Evolutionary conservation across 2,797 vertebrate genomes (phyloP).

Genomic region (Manis javanica): DNA sequence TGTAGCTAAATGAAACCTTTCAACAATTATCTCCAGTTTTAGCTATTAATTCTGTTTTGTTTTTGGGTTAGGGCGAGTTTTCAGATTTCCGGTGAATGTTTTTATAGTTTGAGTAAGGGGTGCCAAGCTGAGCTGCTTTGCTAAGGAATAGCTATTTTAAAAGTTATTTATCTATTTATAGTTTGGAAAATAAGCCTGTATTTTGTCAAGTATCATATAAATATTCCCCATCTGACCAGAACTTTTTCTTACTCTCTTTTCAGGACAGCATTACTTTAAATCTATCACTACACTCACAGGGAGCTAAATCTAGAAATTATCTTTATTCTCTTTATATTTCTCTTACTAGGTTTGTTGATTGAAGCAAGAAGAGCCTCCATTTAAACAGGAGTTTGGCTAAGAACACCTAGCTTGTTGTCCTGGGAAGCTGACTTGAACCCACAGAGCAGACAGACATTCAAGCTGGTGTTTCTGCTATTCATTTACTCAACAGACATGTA

Average conservation of each 20-base stretch:
- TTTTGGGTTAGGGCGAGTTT: background rate
- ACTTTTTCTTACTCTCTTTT: background rate
- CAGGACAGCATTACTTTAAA: background rate
- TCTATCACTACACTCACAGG: background rate
- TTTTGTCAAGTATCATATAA: background rate
- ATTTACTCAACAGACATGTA: background rate
- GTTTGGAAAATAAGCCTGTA: slow-evolving; percentile 18
- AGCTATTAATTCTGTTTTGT: background rate
- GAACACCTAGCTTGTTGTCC: background rate
- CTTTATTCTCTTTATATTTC: slow-evolving; percentile 16
- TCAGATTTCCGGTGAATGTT: background rate
- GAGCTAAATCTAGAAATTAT: slow-evolving; percentile 40
- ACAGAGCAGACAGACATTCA: background rate
- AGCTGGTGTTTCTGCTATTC: background rate
- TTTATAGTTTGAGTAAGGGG: background rate
- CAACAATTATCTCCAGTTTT: background rate
- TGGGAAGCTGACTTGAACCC: slow-evolving; percentile 11
- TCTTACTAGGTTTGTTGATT: background rate
- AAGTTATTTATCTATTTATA: slow-evolving; percentile 19
- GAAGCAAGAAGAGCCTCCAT: background rate
- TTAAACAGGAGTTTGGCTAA: slow-evolving; percentile 29
- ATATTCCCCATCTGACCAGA: background rate
- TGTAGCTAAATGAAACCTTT: background rate
- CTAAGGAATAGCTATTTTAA: slow-evolving; percentile 12
- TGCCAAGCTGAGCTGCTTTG: background rate